phyloP scores from a whole-genome alignment of 2,888 invertebrate species.

The Agonopterix alstromeriana region DNA sequence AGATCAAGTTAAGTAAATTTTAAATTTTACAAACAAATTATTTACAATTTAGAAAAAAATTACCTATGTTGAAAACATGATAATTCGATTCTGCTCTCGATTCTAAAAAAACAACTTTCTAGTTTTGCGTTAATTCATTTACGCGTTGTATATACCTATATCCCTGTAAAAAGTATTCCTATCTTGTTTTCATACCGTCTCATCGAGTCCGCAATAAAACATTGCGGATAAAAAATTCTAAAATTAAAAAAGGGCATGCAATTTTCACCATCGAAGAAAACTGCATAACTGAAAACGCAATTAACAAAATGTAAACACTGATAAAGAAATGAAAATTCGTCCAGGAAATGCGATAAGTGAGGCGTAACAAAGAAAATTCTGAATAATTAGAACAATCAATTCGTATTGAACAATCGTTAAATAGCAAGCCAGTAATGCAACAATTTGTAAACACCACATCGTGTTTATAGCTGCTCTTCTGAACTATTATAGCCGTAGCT shows the following conservation, averaged over 20 bases:
- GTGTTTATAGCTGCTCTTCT: constrained; percentile 42
- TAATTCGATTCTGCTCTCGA: no score
- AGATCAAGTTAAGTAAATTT: no score
- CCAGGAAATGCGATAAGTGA: constrained; percentile 24
- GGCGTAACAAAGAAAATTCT: constrained; percentile 38
- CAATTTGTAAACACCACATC: constrained; percentile 62
- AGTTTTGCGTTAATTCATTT: no score
- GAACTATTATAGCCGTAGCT: constrained; percentile 42
- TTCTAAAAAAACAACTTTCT: no score
- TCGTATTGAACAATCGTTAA: constrained; percentile 40
- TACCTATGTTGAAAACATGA: no score
- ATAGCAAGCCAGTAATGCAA: constrained; percentile 46
- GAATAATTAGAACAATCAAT: constrained; percentile 59
- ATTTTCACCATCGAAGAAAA: neutral
- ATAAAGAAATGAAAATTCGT: constrained; percentile 9
- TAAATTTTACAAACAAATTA: no score
- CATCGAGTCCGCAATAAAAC: no score
- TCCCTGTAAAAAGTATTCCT: no score
- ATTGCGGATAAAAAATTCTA: no score
- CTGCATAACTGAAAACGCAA: neutral
- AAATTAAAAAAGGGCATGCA: neutral
- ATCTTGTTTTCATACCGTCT: no score
- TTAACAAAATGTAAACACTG: neutral
- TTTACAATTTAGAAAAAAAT: no score
- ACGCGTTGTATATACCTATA: no score